Evolutionary conservation across 2,888 invertebrate species (phyloP), one percentile per base, ranked within the genome.

Genomic region (Dicyrtomina minuta): DNA sequence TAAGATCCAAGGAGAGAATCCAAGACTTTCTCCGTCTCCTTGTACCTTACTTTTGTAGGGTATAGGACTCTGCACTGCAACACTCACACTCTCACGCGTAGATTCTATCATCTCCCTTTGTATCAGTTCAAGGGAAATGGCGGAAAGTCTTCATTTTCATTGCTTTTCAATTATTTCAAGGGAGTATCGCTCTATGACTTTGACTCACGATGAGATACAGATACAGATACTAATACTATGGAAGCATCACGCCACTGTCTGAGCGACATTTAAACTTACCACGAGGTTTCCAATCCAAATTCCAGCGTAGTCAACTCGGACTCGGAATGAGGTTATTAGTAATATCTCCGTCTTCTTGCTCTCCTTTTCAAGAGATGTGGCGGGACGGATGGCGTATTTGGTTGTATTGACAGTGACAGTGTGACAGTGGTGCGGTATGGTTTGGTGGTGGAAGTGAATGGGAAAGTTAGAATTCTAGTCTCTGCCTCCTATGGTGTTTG

Each of bases 401-500:
- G n/a, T n/a, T n/a, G 51, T 2, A 56, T 15, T 8, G 51, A 53
- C 26, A 12, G 22, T 12, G 51, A 5, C 17, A 26, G 58, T 58
- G 58, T 39, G 58, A 39, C 39, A 39, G 22, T 58, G 58, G 39
- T 41, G 39, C 17, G 56, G 27, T 39, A 12, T 56, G 49, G 10
- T 15, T 24, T 33, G 33, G 33, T 33, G 33, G 33, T 33, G 33
- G 33, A 33, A 33, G 33, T 3, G 33, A 33, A 8, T 33, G 33
- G 33, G 8, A 8, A 33, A 3, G 33, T 8, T 33, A 3, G 8
- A 5, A 33, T 33, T 20, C 22, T 22, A 53, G 22, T 6, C 33
- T 33, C 12, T 46, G 46, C 46, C 46, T 12, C 44, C 44, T 61
- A 46, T 58, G 39, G 51, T 22, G 51, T 61, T 64, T 64, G 64